Conservation (phyloP, 2,113 vertebrate species). For the Chitala chitala region DNA sequence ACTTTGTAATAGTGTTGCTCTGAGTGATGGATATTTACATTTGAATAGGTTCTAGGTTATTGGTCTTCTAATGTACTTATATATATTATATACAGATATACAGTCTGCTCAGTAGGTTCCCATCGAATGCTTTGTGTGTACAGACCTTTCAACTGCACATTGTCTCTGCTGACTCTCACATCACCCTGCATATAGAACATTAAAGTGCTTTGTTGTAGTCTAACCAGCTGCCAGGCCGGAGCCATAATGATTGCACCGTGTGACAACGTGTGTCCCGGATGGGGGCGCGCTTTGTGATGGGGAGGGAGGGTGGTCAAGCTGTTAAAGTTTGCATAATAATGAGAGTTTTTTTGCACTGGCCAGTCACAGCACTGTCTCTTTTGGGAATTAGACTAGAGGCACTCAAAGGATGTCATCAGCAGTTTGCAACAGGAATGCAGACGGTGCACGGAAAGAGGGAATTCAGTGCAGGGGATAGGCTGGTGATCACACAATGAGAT, state of each 20-base stretch:
- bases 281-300: background rate
- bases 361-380: conserved; percentile 7
- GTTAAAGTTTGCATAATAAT: conserved; percentile 22
- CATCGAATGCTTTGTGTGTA: background rate
- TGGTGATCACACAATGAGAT: too few relatives aligned
- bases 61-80: too few relatives aligned
- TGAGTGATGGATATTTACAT: too few relatives aligned
- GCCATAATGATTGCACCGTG: conserved; percentile 22
- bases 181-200: background rate
- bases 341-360: conserved; percentile 18
- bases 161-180: background rate
- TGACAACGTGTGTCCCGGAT: conserved; percentile 15
- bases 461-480: background rate
- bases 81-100: background rate
- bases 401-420: conserved; percentile 1
- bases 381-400: background rate
- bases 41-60: too few relatives aligned
- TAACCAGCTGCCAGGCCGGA: conserved; percentile 16
- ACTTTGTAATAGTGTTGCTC: too few relatives aligned
- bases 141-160: background rate
- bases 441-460: too few relatives aligned
- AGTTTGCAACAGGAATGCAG: background rate
- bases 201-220: conserved; percentile 20
- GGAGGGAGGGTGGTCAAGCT: conserved; percentile 25
- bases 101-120: background rate